Evolutionary conservation across 2,797 vertebrate species (phyloP).

Genomic region (Ciconia nigra): DNA sequence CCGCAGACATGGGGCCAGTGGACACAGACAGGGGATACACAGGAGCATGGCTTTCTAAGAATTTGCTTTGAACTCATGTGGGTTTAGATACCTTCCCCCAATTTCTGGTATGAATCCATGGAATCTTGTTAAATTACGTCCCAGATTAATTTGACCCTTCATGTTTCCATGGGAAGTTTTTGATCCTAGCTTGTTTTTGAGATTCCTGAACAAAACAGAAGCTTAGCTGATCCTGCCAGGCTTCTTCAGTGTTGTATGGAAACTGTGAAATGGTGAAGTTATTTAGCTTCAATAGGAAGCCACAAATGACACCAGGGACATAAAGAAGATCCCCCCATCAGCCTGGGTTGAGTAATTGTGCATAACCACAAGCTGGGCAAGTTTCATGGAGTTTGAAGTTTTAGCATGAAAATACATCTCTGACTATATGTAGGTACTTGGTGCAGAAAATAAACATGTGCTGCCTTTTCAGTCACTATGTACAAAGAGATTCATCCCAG

Average conservation of each 20-base stretch:
- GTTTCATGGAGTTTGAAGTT: not conserved
- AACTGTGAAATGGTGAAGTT: not conserved
- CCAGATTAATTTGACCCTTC: not conserved
- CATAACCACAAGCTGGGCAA: not conserved
- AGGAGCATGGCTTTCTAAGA: not conserved
- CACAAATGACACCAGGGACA: not conserved
- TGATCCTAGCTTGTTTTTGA: not conserved
- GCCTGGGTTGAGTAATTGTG: not conserved
- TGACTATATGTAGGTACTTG: not conserved
- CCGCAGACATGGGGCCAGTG: fast-evolving
- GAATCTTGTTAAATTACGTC: not conserved
- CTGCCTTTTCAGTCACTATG: not conserved
- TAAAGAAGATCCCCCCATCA: not conserved
- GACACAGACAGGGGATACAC: not conserved
- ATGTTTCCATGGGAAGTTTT: not conserved
- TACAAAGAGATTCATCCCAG: not conserved
- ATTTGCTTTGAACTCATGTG: not conserved
- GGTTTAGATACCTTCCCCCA: not conserved
- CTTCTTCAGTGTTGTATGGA: not conserved
- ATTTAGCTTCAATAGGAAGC: not conserved
- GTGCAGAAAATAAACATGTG: not conserved
- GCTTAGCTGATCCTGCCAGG: not conserved
- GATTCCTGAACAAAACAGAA: not conserved
- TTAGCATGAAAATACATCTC: not conserved
- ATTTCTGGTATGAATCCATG: not conserved